Evolutionary conservation across 2,888 invertebrate species (phyloP).

Genomic region (Polylopha cassiicola): DNA sequence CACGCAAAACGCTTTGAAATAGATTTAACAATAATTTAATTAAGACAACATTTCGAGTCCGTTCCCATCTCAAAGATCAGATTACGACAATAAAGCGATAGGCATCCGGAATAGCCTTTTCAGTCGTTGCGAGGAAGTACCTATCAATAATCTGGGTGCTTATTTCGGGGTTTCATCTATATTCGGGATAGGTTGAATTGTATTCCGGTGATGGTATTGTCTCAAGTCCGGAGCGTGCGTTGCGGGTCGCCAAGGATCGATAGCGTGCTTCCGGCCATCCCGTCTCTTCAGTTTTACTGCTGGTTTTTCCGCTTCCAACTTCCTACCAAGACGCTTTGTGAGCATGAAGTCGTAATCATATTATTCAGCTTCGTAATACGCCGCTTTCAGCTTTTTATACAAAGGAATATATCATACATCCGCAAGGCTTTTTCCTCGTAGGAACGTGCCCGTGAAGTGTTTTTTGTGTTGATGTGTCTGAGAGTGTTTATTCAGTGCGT

Average conservation of each 20-base stretch:
- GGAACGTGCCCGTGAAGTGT: constrained; percentile 12
- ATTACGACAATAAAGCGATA: constrained; percentile 4
- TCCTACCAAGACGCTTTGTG: constrained; percentile 21
- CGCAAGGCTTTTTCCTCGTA: constrained; percentile 5
- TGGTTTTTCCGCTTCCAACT: constrained; percentile 32
- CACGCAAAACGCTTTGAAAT: background rate
- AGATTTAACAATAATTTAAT: constrained; percentile 1
- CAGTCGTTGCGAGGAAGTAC: constrained; percentile 4
- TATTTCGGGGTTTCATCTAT: constrained; percentile 34
- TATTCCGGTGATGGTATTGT: constrained; percentile 34
- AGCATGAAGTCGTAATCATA: constrained; percentile 25
- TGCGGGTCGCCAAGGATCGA: constrained; percentile 18
- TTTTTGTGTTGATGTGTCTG: too few species aligned
- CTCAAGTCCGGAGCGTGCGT: constrained; percentile 23
- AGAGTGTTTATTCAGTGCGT: too few species aligned
- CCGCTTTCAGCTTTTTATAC: constrained; percentile 14
- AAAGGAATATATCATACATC: constrained; percentile 7
- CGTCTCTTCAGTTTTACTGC: constrained; percentile 31
- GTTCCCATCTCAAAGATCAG: constrained; percentile 1
- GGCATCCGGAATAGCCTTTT: constrained; percentile 2
- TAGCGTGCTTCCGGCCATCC: constrained; percentile 17
- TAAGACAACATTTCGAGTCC: background rate
- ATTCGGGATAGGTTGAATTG: constrained; percentile 34
- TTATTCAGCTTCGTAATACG: constrained; percentile 24
- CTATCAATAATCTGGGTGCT: constrained; percentile 22